phyloP scores from a whole-genome alignment of 2,113 vertebrate genomes.

The Micromys minutus region DNA sequence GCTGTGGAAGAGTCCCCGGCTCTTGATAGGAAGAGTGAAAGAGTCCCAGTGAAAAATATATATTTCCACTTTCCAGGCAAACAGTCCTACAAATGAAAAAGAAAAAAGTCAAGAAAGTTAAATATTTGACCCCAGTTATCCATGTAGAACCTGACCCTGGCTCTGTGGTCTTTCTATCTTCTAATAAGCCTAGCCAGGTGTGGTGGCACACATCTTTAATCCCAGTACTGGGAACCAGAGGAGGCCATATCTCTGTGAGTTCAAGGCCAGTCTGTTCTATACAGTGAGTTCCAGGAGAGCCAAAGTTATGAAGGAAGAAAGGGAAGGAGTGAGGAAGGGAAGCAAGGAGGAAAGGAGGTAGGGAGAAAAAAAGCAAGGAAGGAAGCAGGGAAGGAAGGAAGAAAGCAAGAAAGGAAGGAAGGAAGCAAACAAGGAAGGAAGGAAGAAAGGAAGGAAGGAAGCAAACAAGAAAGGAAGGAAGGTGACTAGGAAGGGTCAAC shows the following conservation, averaged over 20 bases:
- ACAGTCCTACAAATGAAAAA: background rate
- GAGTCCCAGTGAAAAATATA: background rate
- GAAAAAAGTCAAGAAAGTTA: slow-evolving; percentile 5
- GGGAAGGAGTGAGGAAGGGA: background rate
- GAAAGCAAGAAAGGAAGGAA: background rate
- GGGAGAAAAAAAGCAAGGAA: background rate
- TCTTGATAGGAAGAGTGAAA: background rate
- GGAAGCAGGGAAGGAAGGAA: background rate
- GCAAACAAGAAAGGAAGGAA: background rate
- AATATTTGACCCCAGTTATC: background rate
- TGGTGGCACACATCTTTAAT: background rate
- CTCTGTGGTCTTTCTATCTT: background rate
- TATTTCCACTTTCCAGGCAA: background rate
- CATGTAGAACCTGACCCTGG: background rate
- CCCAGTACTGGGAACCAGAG: background rate
- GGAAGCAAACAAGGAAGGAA: background rate
- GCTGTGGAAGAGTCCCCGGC: background rate
- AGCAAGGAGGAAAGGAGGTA: accelerated
- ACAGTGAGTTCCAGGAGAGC: background rate
- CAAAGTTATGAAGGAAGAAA: background rate
- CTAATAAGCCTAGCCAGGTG: background rate
- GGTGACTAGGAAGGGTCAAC: background rate
- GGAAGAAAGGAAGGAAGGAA: background rate
- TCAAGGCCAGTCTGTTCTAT: background rate
- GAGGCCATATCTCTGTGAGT: background rate